These are phyloP conservation scores for Paelopatides confundens DNA, from an alignment of 53 echinoderm and acorn worm species.

Conservation along the genomic window DNA sequence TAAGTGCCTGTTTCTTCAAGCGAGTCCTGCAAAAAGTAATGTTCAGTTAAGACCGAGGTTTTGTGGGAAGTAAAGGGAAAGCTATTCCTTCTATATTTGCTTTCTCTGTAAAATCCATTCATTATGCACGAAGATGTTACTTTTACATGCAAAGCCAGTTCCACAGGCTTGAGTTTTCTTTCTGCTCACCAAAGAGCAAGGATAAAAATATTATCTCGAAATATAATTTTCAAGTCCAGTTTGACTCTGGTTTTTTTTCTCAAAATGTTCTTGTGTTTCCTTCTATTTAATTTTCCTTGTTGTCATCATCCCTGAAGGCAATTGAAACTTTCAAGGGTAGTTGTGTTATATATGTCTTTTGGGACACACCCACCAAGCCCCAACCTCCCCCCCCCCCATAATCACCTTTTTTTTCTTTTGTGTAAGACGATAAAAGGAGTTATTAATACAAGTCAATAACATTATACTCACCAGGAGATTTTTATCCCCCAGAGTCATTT, in stretches of 20 bases:
- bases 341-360: no score
- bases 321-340: no score
- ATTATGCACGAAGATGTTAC: not conserved
- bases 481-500: slow-evolving; percentile 87
- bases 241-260: no score
- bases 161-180: not conserved
- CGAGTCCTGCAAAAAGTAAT: slow-evolving; percentile 30
- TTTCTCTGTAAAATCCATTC: not conserved
- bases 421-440: no score
- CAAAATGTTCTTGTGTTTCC: no score
- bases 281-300: no score
- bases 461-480: slow-evolving; percentile 80
- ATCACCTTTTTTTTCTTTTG: no score
- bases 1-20: slow-evolving; percentile 10
- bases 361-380: no score
- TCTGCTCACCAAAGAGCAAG: not conserved
- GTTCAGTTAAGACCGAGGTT: not conserved
- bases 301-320: no score
- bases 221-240: no score
- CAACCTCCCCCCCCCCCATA: no score
- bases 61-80: not conserved
- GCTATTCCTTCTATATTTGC: not conserved
- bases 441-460: not conserved
- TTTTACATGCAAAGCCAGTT: not conserved
- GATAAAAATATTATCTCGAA: no score